Evolutionary conservation across 64 coral and sea anemone genomes (phyloP).

Genomic region (Montipora efflorescens): DNA sequence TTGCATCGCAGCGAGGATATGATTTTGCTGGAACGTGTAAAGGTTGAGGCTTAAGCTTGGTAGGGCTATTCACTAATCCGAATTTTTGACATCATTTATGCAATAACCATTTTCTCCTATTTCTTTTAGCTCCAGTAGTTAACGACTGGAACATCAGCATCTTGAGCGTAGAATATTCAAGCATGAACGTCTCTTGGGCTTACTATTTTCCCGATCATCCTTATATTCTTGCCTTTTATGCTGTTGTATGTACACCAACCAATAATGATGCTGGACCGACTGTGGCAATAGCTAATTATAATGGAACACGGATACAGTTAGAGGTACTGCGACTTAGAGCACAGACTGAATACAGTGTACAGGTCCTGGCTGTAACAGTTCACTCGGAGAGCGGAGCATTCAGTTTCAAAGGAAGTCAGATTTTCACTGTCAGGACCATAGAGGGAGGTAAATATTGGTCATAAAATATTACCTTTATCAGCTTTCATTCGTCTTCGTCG

Average conservation of each 20-base stretch:
- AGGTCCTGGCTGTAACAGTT: neutral
- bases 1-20: no score
- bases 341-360: neutral
- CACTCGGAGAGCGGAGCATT: neutral
- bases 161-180: neutral
- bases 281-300: neutral
- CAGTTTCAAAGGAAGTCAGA: neutral
- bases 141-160: neutral
- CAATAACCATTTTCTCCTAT: no score
- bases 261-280: neutral
- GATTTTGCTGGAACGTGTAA: no score
- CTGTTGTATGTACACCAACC: slow-evolving; percentile 19
- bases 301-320: no score
- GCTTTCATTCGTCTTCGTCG: no score
- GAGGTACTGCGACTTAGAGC: neutral
- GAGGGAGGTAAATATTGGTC: neutral
- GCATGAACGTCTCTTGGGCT: neutral
- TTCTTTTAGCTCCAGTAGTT: neutral
- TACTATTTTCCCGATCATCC: neutral
- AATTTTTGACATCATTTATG: no score
- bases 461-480: no score
- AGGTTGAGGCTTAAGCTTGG: no score
- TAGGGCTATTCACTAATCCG: no score
- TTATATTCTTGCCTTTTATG: neutral
- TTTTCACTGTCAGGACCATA: neutral